Base-by-base conservation (phyloP, 2,797 vertebrate species). In the Hephaestus fuliginosus region DNA sequence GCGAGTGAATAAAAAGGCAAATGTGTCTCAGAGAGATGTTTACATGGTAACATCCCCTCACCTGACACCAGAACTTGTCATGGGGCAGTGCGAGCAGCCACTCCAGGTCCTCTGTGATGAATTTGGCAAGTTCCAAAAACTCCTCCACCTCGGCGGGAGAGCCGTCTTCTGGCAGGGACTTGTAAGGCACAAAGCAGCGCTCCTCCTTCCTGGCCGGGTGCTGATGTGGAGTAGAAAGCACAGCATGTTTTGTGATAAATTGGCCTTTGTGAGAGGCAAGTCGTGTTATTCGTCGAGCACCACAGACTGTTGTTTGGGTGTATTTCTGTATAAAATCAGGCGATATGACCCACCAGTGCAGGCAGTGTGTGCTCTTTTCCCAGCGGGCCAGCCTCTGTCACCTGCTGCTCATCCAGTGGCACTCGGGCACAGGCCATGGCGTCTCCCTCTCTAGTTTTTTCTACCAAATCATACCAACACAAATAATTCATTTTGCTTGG, bases 21-120 rank as follows among this genome's bases (percentile, higher is more conserved):
- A 49, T 0, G 15, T 2, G 13, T 1, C 28, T 49, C 14, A 15
- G 22, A 28, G 4, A 22, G 15, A 67, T 41, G 25, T 2, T 13
- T n/a, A 17, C 11, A 39, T 39, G 1, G 30, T 8, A 0, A 7
- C 4, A 15, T 12, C 20, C 39, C 4, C 44, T 70, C 90, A 99
- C 98, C 98, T 99, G 98, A 94, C 98, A 99, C 98, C 98, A 99
- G 92, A 99, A 99, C 82, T 95, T 97, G 89, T 98, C 96, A n/a
- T 99, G 98, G 66, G 98, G 97, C 89, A 98, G 93, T 14, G 95
- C 85, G 15, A 99, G 95, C 71, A 99, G 96, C 98, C 98, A 99
- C 73, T 97, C 97, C 76, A 99, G 94, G 89, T 99, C 98, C 83
- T 97, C 96, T 1, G 91, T 91, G 75, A 99, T 95, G 88, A 99